Percentiles rank a stretch among this genome's conserved stretches.
phyloP scores from a whole-genome alignment of 2,888 invertebrate species.

The Euspilapteryx auroguttella region DNA sequence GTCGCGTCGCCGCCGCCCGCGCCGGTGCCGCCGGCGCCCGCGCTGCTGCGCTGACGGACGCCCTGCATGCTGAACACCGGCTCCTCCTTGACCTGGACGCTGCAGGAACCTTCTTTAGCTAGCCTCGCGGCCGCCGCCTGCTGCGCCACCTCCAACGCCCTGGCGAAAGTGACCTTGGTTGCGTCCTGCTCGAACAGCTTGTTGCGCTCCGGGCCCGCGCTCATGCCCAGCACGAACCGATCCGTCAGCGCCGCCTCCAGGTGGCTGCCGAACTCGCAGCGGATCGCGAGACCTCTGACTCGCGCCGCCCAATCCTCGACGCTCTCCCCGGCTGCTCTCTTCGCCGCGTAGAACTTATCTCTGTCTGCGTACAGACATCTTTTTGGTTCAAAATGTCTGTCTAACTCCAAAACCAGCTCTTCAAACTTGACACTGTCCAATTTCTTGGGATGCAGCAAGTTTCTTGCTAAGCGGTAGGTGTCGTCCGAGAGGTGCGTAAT shows the following conservation, averaged over 20 bases:
- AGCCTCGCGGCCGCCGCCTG: conserved; percentile 92
- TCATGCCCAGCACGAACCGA: conserved; percentile 67
- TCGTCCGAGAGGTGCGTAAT: too few relatives aligned
- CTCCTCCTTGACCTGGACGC: conserved; percentile 74
- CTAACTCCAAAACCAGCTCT: background rate
- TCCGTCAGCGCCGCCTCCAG: too few relatives aligned
- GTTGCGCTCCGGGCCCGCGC: conserved; percentile 35
- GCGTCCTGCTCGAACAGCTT: conserved; percentile 4
- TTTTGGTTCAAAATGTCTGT: background rate
- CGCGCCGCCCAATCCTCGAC: conserved; percentile 6
- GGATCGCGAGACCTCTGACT: conserved; percentile 3
- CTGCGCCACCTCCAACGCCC: conserved; percentile 82
- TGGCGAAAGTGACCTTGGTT: conserved; percentile 26
- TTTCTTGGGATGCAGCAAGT: too few relatives aligned
- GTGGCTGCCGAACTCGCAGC: background rate
- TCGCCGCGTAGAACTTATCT: conserved; percentile 6
- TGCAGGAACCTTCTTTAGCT: conserved; percentile 62
- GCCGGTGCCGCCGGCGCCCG: conserved; percentile 19
- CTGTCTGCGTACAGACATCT: conserved; percentile 1
- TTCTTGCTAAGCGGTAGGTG: too few relatives aligned
- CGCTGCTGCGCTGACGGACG: conserved; percentile 40
- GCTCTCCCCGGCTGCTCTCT: conserved; percentile 2
- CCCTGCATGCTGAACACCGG: conserved; percentile 14
- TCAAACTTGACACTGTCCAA: background rate
- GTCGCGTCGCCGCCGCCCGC: conserved; percentile 12